These are phyloP conservation scores for Sebastolobus alascanus DNA, from an alignment of 2,797 vertebrate species.

Conservation along the genomic window DNA sequence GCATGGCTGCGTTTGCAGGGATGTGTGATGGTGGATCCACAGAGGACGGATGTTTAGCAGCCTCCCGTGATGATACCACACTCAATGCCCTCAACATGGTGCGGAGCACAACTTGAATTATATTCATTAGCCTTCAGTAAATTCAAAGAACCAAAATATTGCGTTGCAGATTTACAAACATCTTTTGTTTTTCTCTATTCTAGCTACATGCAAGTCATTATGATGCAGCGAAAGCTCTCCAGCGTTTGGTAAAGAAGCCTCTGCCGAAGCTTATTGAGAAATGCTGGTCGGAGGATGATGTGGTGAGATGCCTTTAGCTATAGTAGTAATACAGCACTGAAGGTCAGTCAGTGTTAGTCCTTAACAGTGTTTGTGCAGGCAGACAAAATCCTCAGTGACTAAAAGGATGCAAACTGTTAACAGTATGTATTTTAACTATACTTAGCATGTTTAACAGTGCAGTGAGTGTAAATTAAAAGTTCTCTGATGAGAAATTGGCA, in stretches of 20 bases:
- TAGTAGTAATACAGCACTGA: not conserved
- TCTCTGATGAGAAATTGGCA: not conserved
- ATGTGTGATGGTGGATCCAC: slow-evolving; percentile 99
- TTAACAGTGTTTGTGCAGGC: not conserved
- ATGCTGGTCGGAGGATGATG: slow-evolving; percentile 98
- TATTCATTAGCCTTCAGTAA: not conserved
- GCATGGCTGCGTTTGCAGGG: slow-evolving; percentile 99
- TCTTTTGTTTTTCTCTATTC: not conserved
- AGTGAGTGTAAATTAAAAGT: not conserved
- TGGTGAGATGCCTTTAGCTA: slow-evolving; percentile 84
- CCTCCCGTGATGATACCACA: slow-evolving; percentile 98
- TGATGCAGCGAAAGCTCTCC: slow-evolving; percentile 97
- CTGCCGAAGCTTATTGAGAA: slow-evolving; percentile 98
- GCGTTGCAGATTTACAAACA: not conserved
- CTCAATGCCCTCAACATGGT: slow-evolving; percentile 98
- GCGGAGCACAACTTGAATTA: slow-evolving; percentile 46
- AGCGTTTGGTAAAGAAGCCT: slow-evolving; percentile 99
- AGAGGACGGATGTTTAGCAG: slow-evolving; percentile 97
- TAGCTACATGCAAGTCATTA: slow-evolving; percentile 98
- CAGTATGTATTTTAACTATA: not conserved
- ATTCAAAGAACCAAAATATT: not conserved
- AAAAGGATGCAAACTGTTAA: not conserved
- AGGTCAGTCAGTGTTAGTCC: not conserved
- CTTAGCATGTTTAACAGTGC: not conserved
- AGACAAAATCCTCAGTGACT: not conserved